These are phyloP conservation scores for Chelon labrosus DNA, from an alignment of 2,797 vertebrate genomes.

Conservation along the genomic window DNA sequence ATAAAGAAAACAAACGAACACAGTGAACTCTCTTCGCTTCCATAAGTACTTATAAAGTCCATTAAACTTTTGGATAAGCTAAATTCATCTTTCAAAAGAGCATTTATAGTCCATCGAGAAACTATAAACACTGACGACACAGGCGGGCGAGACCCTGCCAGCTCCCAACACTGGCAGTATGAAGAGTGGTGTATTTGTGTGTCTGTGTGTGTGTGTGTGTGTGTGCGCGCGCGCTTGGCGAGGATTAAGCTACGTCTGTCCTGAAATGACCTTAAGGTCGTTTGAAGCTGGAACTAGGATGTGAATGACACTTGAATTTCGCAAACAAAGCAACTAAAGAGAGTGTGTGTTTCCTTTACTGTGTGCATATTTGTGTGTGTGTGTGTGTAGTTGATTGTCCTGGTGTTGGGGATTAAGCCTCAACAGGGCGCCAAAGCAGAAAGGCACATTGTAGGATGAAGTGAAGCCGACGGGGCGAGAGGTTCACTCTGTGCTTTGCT, in stretches of 20 bases:
- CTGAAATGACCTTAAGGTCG: constrained; percentile 13
- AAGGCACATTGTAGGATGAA: constrained; percentile 69
- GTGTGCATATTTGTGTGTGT: neutral
- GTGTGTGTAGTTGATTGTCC: constrained; percentile 53
- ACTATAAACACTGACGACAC: constrained; percentile 76
- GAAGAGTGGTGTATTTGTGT: constrained; percentile 10
- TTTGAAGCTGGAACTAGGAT: constrained; percentile 13
- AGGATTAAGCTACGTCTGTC: constrained; percentile 7
- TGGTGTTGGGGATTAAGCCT: constrained; percentile 25
- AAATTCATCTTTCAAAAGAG: constrained; percentile 56
- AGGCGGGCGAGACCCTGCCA: neutral
- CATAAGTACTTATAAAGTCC: constrained; percentile 56
- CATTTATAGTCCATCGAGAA: constrained; percentile 65
- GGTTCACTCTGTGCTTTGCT: constrained; percentile 42
- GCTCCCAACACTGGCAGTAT: constrained; percentile 33
- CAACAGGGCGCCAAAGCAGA: constrained; percentile 28
- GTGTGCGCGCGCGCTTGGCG: neutral
- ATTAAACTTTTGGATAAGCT: neutral
- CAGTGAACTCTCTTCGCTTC: constrained; percentile 36
- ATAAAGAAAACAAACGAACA: constrained; percentile 12
- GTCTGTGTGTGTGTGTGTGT: constrained; percentile 8
- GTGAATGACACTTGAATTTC: constrained; percentile 14
- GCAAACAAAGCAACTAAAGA: constrained; percentile 21
- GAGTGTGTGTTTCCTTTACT: neutral
- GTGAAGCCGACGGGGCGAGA: constrained; percentile 25